These are phyloP conservation scores for Delichon dasypus DNA, from an alignment of 2,797 vertebrate species.

Conservation along the genomic window DNA sequence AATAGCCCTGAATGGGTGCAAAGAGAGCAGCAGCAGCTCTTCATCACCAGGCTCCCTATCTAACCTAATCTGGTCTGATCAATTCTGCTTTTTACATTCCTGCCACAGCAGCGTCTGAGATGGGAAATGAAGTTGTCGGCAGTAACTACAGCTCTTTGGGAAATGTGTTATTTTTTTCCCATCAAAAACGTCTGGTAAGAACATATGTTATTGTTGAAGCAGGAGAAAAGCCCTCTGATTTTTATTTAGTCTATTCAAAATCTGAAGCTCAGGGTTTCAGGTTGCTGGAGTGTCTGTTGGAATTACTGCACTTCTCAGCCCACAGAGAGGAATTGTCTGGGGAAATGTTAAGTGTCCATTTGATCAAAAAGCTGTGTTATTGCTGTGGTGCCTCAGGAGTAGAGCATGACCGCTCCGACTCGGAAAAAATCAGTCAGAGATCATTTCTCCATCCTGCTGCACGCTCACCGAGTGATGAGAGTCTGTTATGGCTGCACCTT, in stretches of 20 bases:
- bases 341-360: background rate
- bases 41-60: background rate
- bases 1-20: background rate
- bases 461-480: background rate
- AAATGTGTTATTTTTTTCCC: background rate
- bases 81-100: constrained; percentile 3
- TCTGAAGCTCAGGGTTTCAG: background rate
- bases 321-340: background rate
- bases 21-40: background rate
- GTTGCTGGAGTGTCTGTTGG: background rate
- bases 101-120: background rate
- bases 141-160: constrained; percentile 9
- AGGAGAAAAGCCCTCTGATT: background rate
- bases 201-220: background rate
- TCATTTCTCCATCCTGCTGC: background rate
- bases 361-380: background rate
- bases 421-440: background rate
- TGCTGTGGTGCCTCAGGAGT: background rate
- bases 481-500: background rate
- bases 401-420: background rate
- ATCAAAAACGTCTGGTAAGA: background rate
- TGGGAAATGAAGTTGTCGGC: background rate
- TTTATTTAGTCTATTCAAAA: constrained; percentile 20
- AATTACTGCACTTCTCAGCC: background rate
- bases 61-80: background rate